Evolutionary conservation across 2,113 vertebrate species (phyloP).

Genomic region (Ictalurus furcatus): DNA sequence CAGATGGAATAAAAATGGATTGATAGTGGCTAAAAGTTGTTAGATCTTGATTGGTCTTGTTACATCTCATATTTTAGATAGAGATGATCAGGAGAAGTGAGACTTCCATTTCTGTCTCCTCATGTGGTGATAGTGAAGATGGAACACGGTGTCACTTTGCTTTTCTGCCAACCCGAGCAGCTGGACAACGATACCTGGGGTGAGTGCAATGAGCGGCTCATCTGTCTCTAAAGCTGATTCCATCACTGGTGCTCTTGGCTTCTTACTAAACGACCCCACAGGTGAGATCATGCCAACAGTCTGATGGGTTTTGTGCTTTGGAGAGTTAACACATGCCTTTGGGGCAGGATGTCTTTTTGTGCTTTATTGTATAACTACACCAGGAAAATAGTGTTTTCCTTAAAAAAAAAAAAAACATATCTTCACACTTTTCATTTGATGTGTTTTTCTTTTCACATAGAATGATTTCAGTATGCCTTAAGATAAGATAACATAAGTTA

Average conservation of each 20-base stretch:
- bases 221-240: conserved; percentile 6
- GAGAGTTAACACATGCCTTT: background rate
- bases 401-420: background rate
- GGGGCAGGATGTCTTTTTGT: conserved; percentile 9
- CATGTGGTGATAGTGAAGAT: background rate
- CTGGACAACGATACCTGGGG: background rate
- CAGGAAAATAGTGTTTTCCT: background rate
- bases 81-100: background rate
- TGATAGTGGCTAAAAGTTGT: background rate
- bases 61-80: background rate
- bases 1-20: background rate
- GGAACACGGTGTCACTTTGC: background rate
- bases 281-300: conserved; percentile 10
- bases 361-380: no score
- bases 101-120: background rate
- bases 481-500: background rate
- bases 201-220: background rate
- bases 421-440: background rate
- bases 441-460: background rate
- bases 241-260: background rate
- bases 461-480: background rate
- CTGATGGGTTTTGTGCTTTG: background rate
- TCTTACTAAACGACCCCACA: background rate
- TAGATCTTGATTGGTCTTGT: background rate
- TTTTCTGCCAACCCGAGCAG: conserved; percentile 11